Base-by-base conservation (phyloP, 2,797 vertebrate genomes). In the Sphenopsis melanotis region DNA sequence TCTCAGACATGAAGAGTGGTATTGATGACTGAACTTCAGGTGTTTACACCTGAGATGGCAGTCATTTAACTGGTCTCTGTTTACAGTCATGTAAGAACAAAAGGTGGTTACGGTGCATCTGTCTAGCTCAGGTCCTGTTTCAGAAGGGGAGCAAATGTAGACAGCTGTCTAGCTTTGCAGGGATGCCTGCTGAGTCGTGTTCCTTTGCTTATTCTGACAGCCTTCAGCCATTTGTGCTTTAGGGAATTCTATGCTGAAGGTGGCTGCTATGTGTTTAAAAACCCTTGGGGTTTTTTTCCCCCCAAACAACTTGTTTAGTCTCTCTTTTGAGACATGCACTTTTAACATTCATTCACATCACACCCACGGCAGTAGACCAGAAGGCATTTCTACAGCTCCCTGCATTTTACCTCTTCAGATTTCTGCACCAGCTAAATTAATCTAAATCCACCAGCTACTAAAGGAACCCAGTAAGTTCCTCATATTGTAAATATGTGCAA, bases 261-360 rank as follows among this genome's bases (percentile, higher is more conserved):
- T 66, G 60, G 63, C 59, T 72, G 87, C 36, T 59, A 12, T 10
- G 47, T 42, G 13, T 72, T 92, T 81, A 79, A 71, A 82, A 93
- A 39, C n/a, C 22, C 12, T 64, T 57, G 24, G 6, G 57, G 4
- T 34, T 24, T 32, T 4, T 6, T 1, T 2, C 7, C 12, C 22
- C 18, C 24, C n/a, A 47, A 50, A 7, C n/a, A 92, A 46, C 26
- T 92, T 88, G 55, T 65, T 93, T 82, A 84, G 74, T 64, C 61
- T 93, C 56, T 60, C 57, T 55, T 87, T 41, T 49, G 55, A 92
- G 83, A 89, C 42, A 49, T 2, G 15, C 53, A 79, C 26, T 22
- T 75, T 57, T 21, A 72, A 49, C n/a, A 76, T 34, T 56, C 39
- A 55, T 41, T 71, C 44, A 76, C 29, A 69, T 42, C 52, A 72